These are phyloP conservation scores for Phaonia tiefii DNA, from an alignment of 2,888 invertebrate genomes.

Conservation along the genomic window DNA sequence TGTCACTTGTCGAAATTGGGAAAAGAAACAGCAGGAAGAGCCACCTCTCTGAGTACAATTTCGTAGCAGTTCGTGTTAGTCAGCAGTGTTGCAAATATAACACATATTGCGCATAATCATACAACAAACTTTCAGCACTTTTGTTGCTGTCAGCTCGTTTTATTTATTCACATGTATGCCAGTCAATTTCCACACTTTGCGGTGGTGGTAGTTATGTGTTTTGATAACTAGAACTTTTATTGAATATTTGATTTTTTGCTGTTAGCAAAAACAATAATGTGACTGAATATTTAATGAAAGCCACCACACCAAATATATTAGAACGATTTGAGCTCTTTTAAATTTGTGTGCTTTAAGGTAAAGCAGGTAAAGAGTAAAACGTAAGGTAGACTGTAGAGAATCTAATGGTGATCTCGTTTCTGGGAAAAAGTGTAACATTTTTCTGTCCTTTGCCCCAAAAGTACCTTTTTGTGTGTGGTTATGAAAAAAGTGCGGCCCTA, in stretches of 20 bases:
- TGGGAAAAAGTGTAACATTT: too few relatives aligned
- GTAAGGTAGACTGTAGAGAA: too few relatives aligned
- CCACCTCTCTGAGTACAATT: not conserved
- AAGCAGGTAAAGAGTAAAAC: too few relatives aligned
- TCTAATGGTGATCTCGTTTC: too few relatives aligned
- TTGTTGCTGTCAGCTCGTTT: not conserved
- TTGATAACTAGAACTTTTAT: conserved; percentile 48
- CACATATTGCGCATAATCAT: conserved; percentile 20
- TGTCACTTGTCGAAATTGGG: conserved; percentile 44
- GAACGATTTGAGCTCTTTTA: too few relatives aligned
- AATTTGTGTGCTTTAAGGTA: too few relatives aligned
- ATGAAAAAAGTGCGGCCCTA: too few relatives aligned
- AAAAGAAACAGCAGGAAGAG: not conserved
- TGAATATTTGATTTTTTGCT: conserved; percentile 56
- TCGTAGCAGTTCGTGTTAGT: conserved; percentile 47
- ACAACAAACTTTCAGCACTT: not conserved
- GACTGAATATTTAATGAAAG: conserved; percentile 38
- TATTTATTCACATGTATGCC: conserved; percentile 15
- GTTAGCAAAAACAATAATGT: conserved; percentile 40
- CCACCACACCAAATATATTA: too few relatives aligned
- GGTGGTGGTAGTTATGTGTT: conserved; percentile 41
- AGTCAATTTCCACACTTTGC: conserved; percentile 34
- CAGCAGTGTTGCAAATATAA: conserved; percentile 42
- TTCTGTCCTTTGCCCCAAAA: too few relatives aligned
- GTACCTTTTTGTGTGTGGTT: too few relatives aligned